These are phyloP conservation scores for Symphodus melops DNA, from an alignment of 2,113 vertebrate genomes.

Conservation along the genomic window DNA sequence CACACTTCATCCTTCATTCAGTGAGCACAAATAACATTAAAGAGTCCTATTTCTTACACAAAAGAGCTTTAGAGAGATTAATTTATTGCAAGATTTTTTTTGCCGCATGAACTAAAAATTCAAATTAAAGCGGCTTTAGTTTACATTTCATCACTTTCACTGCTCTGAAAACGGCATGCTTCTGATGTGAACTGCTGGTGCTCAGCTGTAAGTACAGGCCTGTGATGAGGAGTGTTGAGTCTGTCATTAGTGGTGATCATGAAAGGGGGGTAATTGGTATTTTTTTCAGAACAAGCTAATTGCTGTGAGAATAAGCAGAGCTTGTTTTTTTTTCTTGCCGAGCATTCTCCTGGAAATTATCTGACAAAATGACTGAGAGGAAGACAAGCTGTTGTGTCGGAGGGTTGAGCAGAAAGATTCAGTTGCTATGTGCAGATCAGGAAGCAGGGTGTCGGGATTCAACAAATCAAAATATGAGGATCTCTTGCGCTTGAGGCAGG, in stretches of 20 bases:
- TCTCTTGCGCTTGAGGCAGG: conserved; percentile 15
- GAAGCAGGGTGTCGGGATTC: conserved; percentile 37
- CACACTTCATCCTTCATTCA: conserved; percentile 6
- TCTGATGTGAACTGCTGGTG: conserved; percentile 37
- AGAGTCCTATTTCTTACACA: conserved; percentile 49
- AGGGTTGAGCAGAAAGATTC: conserved; percentile 26
- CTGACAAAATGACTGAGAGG: conserved; percentile 32
- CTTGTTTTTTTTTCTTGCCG: conserved; percentile 27
- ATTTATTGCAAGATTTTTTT: conserved; percentile 14
- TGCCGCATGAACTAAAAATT: conserved; percentile 18
- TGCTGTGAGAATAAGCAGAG: conserved; percentile 50
- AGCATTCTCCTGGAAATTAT: conserved; percentile 49
- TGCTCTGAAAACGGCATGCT: conserved; percentile 34
- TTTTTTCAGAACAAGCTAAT: conserved; percentile 58
- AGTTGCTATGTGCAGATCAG: conserved; percentile 30
- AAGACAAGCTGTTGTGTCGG: conserved; percentile 11
- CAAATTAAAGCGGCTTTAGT: conserved; percentile 61
- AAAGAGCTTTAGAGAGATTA: conserved; percentile 53
- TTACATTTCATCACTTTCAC: conserved; percentile 39
- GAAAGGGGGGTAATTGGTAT: conserved; percentile 54
- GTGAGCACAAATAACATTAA: conserved; percentile 48
- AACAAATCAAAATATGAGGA: conserved; percentile 55
- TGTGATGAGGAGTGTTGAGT: conserved; percentile 22
- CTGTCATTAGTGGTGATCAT: conserved; percentile 38
- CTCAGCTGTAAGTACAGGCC: conserved; percentile 29